Evolutionary conservation across 1,140 invertebrate genomes (phyloP), one percentile per base, ranked within the genome.

Genomic region (Zophobas morio): DNA sequence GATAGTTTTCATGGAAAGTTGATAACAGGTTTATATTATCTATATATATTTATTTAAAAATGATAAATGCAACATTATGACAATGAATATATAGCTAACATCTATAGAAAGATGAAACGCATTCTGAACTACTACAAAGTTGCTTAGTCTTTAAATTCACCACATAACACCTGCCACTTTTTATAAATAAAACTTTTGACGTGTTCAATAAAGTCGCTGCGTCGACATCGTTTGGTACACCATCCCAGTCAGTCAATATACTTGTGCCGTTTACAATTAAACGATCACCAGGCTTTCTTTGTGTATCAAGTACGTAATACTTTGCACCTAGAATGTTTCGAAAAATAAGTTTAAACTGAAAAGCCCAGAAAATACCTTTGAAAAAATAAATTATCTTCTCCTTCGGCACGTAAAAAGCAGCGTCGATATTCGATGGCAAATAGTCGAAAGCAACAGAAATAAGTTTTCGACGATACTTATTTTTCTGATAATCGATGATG

Each of bases 221-320:
- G 37, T 73, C 71, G 2, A 73, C 20, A 20, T 73, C 35, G 39
- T 54, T 20, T 36, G 71, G 71, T 20, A 73, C 8, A 8, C 34
- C 8, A 37, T 2, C 2, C 71, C 71, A 73, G 8, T 73, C 35
- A 20, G n/a, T 39, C 4, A 20, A 54, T n/a, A 54, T 73, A 6
- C 32, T 20, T 39, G 36, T 56, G 32, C 34, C 46, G 20, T 73
- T 20, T 4, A 47, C 39, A 1, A 54, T 40, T 4, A 73, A 47
- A 39, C 71, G 47, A 36, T 73, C n/a, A 8, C 71, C 71, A 35
- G 54, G 37, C 32, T 32, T 0, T 53, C 32, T n/a, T 1, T 36
- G 6, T 33, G 20, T 54, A 54, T 73, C 49, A 39, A 54, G 39
- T n/a, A 73, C 37, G 33, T 73, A 73, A 39, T 73, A 73, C 1